Evolutionary conservation across 1,140 invertebrate genomes (phyloP).

Genomic region (Triops longicaudatus): DNA sequence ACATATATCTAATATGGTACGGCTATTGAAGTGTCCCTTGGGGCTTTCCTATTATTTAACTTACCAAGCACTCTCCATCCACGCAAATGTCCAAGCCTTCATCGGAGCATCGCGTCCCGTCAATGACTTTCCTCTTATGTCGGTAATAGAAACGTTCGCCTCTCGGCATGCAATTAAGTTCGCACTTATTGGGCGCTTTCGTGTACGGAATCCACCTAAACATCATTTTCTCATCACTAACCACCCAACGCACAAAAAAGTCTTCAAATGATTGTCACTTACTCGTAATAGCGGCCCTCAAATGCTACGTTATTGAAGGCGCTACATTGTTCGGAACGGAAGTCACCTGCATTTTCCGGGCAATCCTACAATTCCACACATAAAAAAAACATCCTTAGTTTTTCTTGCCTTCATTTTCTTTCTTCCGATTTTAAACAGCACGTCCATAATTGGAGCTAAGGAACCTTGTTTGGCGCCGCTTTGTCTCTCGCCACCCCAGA

Average conservation of each 20-base stretch:
- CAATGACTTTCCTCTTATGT: conserved; percentile 70
- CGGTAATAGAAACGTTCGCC: conserved; percentile 88
- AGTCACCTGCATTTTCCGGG: conserved; percentile 63
- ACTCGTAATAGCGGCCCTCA: conserved; percentile 66
- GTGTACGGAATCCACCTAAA: conserved; percentile 76
- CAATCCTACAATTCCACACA: conserved; percentile 50
- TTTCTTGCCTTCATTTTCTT: background rate
- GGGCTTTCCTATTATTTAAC: conserved; percentile 29
- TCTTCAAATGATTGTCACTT: conserved; percentile 40
- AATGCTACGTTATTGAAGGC: conserved; percentile 64
- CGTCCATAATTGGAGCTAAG: background rate
- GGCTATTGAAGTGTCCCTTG: too few species aligned
- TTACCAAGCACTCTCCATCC: conserved; percentile 78
- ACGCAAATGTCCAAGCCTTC: conserved; percentile 82
- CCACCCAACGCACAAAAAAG: conserved; percentile 5
- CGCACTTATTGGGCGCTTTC: conserved; percentile 78
- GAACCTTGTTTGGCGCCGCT: background rate
- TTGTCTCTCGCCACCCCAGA: conserved; percentile 4
- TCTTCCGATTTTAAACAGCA: background rate
- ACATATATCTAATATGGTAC: too few species aligned
- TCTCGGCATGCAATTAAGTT: conserved; percentile 88
- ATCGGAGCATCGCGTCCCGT: conserved; percentile 81
- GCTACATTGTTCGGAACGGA: conserved; percentile 75
- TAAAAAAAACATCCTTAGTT: background rate
- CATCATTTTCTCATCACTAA: background rate